Percentiles rank a stretch among this genome's conserved stretches.
Evolutionary conservation across 2,797 vertebrate genomes (phyloP).

Genomic region (Mus caroli): DNA sequence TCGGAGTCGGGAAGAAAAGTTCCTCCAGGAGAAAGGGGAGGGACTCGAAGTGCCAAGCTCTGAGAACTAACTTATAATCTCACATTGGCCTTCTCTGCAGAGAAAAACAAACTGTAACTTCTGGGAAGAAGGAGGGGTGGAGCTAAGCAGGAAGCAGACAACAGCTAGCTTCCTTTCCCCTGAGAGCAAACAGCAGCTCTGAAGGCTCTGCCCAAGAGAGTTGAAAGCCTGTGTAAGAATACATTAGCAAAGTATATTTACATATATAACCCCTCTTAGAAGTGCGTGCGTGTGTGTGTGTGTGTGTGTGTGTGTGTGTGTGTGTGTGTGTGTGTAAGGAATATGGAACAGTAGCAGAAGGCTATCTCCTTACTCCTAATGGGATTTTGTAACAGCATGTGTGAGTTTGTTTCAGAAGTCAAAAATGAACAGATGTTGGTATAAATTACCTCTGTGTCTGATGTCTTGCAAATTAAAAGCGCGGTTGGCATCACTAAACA

Average conservation of each 20-base stretch:
- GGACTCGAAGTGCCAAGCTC: conserved; percentile 58
- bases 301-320: conserved; percentile 48
- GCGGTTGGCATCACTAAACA: conserved; percentile 95
- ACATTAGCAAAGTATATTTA: conserved; percentile 83
- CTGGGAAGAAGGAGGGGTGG: conserved; percentile 60
- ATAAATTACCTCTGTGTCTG: conserved; percentile 96
- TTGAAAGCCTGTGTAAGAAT: conserved; percentile 69
- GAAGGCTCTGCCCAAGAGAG: conserved; percentile 48
- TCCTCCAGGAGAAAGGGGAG: conserved; percentile 68
- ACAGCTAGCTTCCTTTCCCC: conserved; percentile 37
- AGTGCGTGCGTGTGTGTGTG: background rate
- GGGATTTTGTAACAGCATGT: conserved; percentile 92
- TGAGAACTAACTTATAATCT: conserved; percentile 12
- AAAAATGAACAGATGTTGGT: conserved; percentile 97
- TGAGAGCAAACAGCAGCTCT: conserved; percentile 2
- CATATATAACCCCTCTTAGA: conserved; percentile 80
- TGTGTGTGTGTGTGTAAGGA: conserved; percentile 77
- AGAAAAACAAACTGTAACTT: conserved; percentile 46
- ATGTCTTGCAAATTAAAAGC: conserved; percentile 96
- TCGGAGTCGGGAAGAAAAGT: background rate
- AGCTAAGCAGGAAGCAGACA: conserved; percentile 61
- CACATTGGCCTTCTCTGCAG: conserved; percentile 64
- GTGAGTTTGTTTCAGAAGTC: conserved; percentile 94
- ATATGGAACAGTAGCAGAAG: conserved; percentile 89
- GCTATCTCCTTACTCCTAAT: conserved; percentile 89